Conservation (phyloP, 2,113 vertebrate genomes). For the Irena cyanogastra region DNA sequence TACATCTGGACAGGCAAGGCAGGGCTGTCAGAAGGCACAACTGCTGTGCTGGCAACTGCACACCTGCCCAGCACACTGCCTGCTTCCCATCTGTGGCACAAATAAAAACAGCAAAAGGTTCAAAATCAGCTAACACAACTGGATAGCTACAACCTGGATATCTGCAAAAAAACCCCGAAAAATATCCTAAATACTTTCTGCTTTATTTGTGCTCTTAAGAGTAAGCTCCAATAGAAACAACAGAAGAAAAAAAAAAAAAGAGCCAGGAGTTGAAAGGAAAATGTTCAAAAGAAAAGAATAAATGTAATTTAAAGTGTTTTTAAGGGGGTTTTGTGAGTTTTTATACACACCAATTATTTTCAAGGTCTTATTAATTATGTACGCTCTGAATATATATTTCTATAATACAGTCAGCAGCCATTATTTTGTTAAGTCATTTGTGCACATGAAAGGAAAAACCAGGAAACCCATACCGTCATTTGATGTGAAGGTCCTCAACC, state of each 20-base stretch:
- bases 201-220: not conserved
- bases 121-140: not conserved
- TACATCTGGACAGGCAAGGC: not conserved
- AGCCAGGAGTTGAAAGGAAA: not conserved
- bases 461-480: not conserved
- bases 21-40: not conserved
- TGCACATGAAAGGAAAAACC: not conserved
- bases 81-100: not conserved
- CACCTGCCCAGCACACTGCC: not conserved
- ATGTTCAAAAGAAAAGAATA: not conserved
- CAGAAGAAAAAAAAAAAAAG: not conserved
- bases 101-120: not conserved
- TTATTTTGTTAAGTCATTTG: not conserved
- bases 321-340: not conserved
- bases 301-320: not conserved
- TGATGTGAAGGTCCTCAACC: not conserved
- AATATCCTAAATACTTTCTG: not conserved
- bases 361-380: not conserved
- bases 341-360: not conserved
- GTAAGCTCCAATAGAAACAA: not conserved
- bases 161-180: fast-evolving
- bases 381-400: not conserved
- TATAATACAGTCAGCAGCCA: not conserved
- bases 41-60: fast-evolving
- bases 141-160: not conserved